phyloP scores from a whole-genome alignment of 2,888 invertebrate species.

The Drosophila prostipennis region DNA sequence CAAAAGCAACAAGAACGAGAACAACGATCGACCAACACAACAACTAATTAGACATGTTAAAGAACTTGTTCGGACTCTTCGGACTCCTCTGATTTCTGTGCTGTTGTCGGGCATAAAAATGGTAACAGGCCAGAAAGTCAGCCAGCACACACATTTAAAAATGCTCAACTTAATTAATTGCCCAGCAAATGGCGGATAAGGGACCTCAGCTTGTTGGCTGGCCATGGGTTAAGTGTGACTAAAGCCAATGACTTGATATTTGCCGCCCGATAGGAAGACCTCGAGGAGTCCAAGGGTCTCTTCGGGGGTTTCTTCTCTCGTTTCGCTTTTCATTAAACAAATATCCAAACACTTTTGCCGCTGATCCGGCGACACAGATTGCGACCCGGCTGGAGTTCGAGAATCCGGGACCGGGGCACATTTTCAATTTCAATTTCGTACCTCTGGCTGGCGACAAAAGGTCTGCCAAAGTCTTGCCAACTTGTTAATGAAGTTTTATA shows the following conservation, averaged over 20 bases:
- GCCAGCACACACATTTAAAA: slow-evolving; percentile 74
- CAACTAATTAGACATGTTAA: slow-evolving; percentile 83
- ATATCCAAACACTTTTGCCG: slow-evolving; percentile 79
- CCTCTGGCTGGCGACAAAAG: slow-evolving; percentile 62
- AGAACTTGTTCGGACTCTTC: slow-evolving; percentile 71
- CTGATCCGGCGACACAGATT: slow-evolving; percentile 75
- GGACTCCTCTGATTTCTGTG: slow-evolving; percentile 10
- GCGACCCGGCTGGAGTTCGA: slow-evolving; percentile 35
- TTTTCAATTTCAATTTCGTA: slow-evolving; percentile 54
- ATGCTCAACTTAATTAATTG: slow-evolving; percentile 79
- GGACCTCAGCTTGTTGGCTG: slow-evolving; percentile 15
- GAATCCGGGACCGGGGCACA: slow-evolving; percentile 17
- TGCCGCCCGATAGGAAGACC: slow-evolving; percentile 53
- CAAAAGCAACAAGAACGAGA: background rate
- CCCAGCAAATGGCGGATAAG: slow-evolving; percentile 63
- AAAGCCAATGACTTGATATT: slow-evolving; percentile 74
- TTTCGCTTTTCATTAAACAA: slow-evolving; percentile 78
- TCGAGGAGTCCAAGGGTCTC: slow-evolving; percentile 1
- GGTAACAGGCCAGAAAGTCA: slow-evolving; percentile 65
- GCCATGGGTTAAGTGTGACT: slow-evolving; percentile 43
- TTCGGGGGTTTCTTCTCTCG: slow-evolving; percentile 27
- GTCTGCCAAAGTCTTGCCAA: slow-evolving; percentile 58
- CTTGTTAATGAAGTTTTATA: slow-evolving; percentile 49
- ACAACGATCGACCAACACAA: slow-evolving; percentile 50
- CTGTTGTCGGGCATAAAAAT: slow-evolving; percentile 63